A percentile compares a stretch with the other conserved stretches of the same genome.
Conservation (phyloP, 2,113 vertebrate genomes). For the cat (Felis catus) region F.catus_Fca126_mat1.0 CM031415.1:122385501-122386000, state of each 20-base stretch:
- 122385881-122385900: background rate
- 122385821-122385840: background rate
- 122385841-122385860: background rate
- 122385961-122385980: background rate
- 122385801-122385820: background rate
- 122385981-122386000: background rate
- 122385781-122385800: background rate
- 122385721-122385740: background rate
- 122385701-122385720: background rate
- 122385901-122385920: background rate
- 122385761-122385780: background rate
- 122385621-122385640: too few species aligned
- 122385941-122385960: background rate
- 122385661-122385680: too few species aligned
- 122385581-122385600: too few species aligned
- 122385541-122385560: too few species aligned
- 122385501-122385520: too few species aligned
- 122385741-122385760: background rate
- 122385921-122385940: background rate
- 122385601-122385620: too few species aligned
- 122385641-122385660: too few species aligned
- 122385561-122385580: too few species aligned
- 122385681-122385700: too few species aligned
- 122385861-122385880: background rate
- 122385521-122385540: too few species aligned